These are phyloP conservation scores for Muraenolepis orangiensis DNA, from an alignment of 2,797 vertebrate species.

Conservation along the genomic window DNA sequence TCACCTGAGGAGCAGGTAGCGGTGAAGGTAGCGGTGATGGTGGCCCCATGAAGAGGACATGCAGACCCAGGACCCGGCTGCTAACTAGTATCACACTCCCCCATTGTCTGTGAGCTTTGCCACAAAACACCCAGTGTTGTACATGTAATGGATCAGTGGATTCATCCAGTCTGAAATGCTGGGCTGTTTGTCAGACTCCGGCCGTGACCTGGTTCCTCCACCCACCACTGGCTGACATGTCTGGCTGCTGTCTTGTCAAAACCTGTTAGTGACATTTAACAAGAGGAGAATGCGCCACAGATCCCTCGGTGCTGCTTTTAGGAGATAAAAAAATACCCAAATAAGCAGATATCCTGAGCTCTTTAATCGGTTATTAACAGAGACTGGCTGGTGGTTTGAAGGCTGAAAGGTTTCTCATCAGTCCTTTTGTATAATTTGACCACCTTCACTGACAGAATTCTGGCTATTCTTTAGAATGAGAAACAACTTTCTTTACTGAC, in stretches of 20 bases:
- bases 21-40: not conserved
- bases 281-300: conserved; percentile 62
- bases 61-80: not conserved
- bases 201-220: conserved; percentile 26
- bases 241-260: conserved; percentile 77
- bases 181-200: not conserved
- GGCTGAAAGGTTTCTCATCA: not conserved
- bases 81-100: not conserved
- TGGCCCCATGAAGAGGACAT: not conserved
- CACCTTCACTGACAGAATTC: not conserved
- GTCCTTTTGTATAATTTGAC: not conserved
- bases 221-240: conserved; percentile 78
- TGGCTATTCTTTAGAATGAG: not conserved
- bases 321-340: conserved; percentile 42
- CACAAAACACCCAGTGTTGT: no score
- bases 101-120: not conserved
- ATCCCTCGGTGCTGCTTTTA: conserved; percentile 46
- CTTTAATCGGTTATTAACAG: conserved; percentile 21
- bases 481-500: not conserved
- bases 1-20: not conserved
- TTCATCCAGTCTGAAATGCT: not conserved
- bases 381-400: not conserved
- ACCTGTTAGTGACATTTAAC: conserved; percentile 84
- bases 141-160: no score
- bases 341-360: conserved; percentile 49